A percentile compares a stretch with the other conserved stretches of the same genome.
phyloP scores from a whole-genome alignment of 2,113 vertebrate species.

The Chascanopsetta lugubris region DNA sequence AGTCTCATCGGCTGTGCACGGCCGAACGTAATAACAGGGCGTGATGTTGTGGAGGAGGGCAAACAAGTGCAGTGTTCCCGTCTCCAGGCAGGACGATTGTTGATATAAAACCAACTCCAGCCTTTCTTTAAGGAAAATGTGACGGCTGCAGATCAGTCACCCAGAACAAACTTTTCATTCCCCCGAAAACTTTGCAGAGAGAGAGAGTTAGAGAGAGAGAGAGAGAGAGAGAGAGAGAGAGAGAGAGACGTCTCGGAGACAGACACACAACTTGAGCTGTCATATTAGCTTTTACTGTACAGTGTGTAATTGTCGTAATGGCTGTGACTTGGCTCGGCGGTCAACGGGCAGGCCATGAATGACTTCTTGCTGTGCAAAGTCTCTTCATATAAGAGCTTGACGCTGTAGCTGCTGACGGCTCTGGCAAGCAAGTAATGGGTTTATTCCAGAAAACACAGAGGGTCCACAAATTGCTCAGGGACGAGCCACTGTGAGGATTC shows the following conservation, averaged over 20 bases:
- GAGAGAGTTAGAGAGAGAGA: no score
- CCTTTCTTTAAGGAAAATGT: constrained; percentile 35
- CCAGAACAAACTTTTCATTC: constrained; percentile 30
- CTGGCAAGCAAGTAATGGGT: constrained; percentile 41
- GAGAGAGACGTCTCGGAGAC: background rate
- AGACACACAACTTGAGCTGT: constrained; percentile 22
- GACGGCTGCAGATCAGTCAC: constrained; percentile 12
- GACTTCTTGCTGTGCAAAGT: constrained; percentile 39
- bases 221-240: background rate
- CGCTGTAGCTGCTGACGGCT: constrained; percentile 24
- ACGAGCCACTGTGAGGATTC: constrained; percentile 29
- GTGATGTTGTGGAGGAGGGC: constrained; percentile 29
- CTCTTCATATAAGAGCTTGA: constrained; percentile 27
- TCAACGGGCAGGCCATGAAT: constrained; percentile 43
- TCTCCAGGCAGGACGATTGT: constrained; percentile 19
- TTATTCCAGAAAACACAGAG: constrained; percentile 40
- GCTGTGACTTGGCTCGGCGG: constrained; percentile 44
- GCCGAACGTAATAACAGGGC: constrained; percentile 75
- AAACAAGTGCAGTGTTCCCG: constrained; percentile 30
- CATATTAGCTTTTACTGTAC: background rate
- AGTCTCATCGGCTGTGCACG: constrained; percentile 64
- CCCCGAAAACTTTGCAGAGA: constrained; percentile 18
- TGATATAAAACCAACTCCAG: constrained; percentile 22
- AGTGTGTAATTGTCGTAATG: constrained; percentile 45
- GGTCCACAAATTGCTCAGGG: constrained; percentile 15